Conservation (phyloP, 2,113 vertebrate species). For the Furnarius figulus region DNA sequence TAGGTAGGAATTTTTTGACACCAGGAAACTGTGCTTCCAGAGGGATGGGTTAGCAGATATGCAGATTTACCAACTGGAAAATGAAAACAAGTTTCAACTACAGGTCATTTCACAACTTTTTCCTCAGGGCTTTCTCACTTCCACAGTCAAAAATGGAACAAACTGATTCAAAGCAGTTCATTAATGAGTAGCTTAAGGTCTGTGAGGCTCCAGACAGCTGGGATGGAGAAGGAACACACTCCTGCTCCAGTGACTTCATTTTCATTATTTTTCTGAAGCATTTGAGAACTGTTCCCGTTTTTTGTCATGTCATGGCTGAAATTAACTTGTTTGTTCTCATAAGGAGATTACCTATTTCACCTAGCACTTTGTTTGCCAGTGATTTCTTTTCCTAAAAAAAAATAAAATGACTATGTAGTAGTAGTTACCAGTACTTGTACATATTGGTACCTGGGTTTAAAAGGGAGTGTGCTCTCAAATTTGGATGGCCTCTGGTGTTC, state of each 20-base stretch:
- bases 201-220: not conserved
- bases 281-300: not conserved
- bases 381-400: not conserved
- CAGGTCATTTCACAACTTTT: conserved; percentile 3
- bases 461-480: not conserved
- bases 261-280: not conserved
- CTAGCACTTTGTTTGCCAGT: not conserved
- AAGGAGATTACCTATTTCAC: not conserved
- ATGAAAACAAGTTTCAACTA: not conserved
- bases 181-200: not conserved
- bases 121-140: conserved; percentile 7
- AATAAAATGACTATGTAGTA: rapidly evolving
- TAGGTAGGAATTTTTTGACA: not conserved
- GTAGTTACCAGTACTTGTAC: not conserved
- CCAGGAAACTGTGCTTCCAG: not conserved
- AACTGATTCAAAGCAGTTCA: not conserved
- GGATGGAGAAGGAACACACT: not conserved
- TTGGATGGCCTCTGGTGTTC: not conserved
- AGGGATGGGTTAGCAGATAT: not conserved
- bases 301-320: not conserved
- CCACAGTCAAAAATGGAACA: conserved; percentile 17
- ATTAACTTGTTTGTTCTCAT: not conserved
- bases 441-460: not conserved
- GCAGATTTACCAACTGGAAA: not conserved
- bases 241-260: not conserved